Evolutionary conservation across 1,140 invertebrate genomes (phyloP).

Genomic region (Mya arenaria): DNA sequence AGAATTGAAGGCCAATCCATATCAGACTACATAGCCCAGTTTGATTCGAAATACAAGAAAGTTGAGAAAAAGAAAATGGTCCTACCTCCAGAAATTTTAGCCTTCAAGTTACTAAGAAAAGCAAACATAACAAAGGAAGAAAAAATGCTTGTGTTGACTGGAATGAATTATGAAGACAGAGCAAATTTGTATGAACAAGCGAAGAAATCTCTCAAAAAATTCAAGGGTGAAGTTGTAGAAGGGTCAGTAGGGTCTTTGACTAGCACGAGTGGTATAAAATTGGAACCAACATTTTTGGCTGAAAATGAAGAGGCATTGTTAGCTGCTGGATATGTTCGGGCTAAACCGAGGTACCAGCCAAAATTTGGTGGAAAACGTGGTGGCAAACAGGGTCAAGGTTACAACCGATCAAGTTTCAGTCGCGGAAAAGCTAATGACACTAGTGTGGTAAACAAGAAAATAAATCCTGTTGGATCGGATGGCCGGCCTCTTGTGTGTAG

Average conservation of each 20-base stretch:
- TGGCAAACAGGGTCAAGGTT: neutral
- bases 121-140: constrained; percentile 63
- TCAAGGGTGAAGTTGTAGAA: constrained; percentile 8
- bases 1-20: constrained; percentile 10
- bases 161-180: constrained; percentile 63
- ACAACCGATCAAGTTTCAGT: neutral
- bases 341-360: too few species aligned
- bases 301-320: constrained; percentile 55
- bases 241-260: neutral
- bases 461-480: constrained; percentile 51
- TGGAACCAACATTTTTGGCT: constrained; percentile 53
- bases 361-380: neutral
- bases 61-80: constrained; percentile 61
- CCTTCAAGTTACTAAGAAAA: constrained; percentile 61
- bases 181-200: constrained; percentile 58
- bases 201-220: constrained; percentile 53
- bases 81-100: constrained; percentile 55
- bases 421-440: neutral
- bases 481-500: constrained; percentile 44
- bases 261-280: constrained; percentile 29
- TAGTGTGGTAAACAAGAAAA: constrained; percentile 23
- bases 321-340: constrained; percentile 42
- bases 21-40: constrained; percentile 5
- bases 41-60: constrained; percentile 54
- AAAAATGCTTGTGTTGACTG: constrained; percentile 61